Base-by-base conservation (phyloP, 1,140 invertebrate species). In the Lasioglossum albipes region DNA sequence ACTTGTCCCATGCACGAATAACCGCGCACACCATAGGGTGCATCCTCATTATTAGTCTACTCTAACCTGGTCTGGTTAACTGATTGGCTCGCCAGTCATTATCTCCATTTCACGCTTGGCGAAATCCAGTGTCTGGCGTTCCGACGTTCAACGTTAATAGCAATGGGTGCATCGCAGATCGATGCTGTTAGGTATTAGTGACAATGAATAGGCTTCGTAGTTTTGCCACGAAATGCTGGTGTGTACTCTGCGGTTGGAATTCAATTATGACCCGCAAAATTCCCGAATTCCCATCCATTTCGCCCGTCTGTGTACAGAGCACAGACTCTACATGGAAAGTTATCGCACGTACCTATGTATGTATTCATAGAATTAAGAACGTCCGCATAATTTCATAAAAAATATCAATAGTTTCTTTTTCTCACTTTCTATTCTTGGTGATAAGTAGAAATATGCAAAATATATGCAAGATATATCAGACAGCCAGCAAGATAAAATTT, bases 81-180 rank as follows among this genome's bases (percentile, higher is more conserved):
- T 92, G 91, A 93, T 93, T 92, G 91, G 90, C 88, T 88, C 81
- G 86, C 76, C 86, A 89, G 89, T 93, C 91, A 93, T 93, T 93
- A 93, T 92, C 91, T 92, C 88, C 84, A 92, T 93, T 93, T 92
- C 91, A 92, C 89, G 92, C 84, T 90, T 81, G 85, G 72, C 83
- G 78, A 86, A 87, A 87, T 79, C 65, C 75, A 68, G 36, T 84
- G 68, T 84, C 78, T 86, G 84, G 49, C 75, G 54, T 79, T 57
- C 61, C 73, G 71, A 64, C 54, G 52, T 71, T 41, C 64, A 73
- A 79, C 75, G 77, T 83, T 85, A 86, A 86, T 81, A 76, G 82
- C 65, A 62, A 73, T n/a, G 69, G 52, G 69, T 54, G 31, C 61
- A 45, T 72, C 66, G 69, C 82, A 42, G 71, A 77, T 79, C 79